phyloP scores from a whole-genome alignment of 2,113 vertebrate genomes.

The Embiotoca jacksoni region DNA sequence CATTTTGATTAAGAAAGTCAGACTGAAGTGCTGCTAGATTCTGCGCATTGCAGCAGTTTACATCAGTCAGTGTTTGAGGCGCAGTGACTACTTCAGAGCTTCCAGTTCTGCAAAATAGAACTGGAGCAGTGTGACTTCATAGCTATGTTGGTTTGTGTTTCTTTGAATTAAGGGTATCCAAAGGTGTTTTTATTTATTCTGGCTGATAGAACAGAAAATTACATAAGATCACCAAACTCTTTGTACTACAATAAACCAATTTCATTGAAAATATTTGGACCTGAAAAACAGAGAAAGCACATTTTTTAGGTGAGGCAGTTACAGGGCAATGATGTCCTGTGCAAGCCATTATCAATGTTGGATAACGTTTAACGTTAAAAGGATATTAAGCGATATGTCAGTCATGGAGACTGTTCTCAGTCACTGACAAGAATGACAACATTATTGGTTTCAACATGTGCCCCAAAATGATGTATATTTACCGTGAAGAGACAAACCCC shows the following conservation, averaged over 20 bases:
- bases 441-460: no score
- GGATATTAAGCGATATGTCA: no score
- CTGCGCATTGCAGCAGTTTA: conserved; percentile 57
- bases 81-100: conserved; percentile 8
- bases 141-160: neutral
- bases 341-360: no score
- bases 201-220: no score
- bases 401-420: no score
- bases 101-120: neutral
- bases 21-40: neutral
- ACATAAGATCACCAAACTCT: neutral
- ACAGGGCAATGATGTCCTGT: no score
- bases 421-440: no score
- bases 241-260: neutral
- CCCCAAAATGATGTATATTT: no score
- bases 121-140: neutral
- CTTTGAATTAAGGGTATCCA: neutral
- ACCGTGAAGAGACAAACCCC: no score
- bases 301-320: no score
- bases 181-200: neutral
- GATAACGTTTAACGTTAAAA: no score
- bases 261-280: neutral
- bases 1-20: conserved; percentile 10
- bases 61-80: conserved; percentile 36
- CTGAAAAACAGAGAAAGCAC: neutral